phyloP scores from a whole-genome alignment of 37 sponge, comb jelly and placozoan species.

The Chondrosia reniformis region DNA sequence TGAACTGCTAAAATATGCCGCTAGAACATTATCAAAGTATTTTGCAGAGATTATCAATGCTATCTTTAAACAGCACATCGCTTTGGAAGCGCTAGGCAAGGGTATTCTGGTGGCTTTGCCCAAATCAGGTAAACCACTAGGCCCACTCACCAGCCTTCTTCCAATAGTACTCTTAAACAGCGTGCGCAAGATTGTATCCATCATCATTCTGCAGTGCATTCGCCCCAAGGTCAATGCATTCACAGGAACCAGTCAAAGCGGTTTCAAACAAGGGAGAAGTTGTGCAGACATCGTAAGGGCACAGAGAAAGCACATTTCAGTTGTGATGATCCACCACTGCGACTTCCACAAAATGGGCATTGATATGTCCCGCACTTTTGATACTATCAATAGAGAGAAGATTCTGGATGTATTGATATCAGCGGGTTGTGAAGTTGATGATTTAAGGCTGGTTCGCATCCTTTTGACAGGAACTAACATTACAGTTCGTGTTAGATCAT shows the following conservation, averaged over 20 bases:
- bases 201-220: conserved; percentile 19
- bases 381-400: conserved; percentile 23
- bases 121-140: neutral
- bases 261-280: conserved; percentile 15
- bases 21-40: neutral
- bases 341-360: conserved; percentile 35
- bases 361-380: conserved; percentile 37
- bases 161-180: conserved; percentile 19
- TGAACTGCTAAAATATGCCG: neutral
- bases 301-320: conserved; percentile 15
- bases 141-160: no score
- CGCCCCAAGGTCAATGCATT: neutral
- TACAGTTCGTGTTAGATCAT: neutral
- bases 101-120: no score
- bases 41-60: neutral
- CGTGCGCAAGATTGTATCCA: conserved; percentile 13
- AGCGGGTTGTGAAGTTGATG: conserved; percentile 29
- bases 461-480: neutral
- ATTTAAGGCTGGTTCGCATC: neutral
- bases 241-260: conserved; percentile 20
- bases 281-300: conserved; percentile 24
- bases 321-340: conserved; percentile 18
- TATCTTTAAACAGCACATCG: neutral
- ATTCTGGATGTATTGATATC: neutral
- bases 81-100: neutral